Evolutionary conservation across 1,140 invertebrate genomes (phyloP).

Genomic region (Apis dorsata): DNA sequence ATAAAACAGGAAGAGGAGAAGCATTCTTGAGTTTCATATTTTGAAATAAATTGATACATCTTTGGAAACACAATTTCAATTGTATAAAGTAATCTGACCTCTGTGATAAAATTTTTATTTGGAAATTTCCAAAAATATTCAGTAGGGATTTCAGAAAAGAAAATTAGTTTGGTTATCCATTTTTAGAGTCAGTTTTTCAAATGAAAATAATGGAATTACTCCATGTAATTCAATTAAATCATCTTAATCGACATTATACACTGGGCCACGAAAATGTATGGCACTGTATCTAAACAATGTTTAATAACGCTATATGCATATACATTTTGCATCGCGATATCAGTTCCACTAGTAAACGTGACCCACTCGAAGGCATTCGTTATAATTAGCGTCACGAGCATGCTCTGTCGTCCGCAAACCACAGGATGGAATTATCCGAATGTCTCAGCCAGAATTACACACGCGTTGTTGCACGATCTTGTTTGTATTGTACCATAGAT

Average conservation of each 20-base stretch:
- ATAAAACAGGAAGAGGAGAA: too few relatives aligned
- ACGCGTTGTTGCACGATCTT: slow-evolving; percentile 48
- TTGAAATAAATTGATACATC: too few relatives aligned
- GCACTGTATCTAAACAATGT: slow-evolving; percentile 57
- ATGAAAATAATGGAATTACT: too few relatives aligned
- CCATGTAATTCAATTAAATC: slow-evolving; percentile 26
- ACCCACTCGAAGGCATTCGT: slow-evolving; percentile 65
- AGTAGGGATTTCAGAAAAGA: too few relatives aligned
- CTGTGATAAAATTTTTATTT: too few relatives aligned
- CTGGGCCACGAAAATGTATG: slow-evolving; percentile 34
- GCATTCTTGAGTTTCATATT: too few relatives aligned
- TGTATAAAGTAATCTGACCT: too few relatives aligned
- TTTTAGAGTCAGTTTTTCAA: too few relatives aligned
- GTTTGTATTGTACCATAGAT: slow-evolving; percentile 13
- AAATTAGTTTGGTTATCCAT: too few relatives aligned
- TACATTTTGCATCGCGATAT: slow-evolving; percentile 42
- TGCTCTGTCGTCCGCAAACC: slow-evolving; percentile 57
- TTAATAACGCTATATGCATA: slow-evolving; percentile 29
- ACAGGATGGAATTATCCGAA: slow-evolving; percentile 59
- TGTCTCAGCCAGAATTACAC: slow-evolving; percentile 62
- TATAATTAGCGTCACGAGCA: slow-evolving; percentile 68
- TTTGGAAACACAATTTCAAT: too few relatives aligned
- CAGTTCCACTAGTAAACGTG: slow-evolving; percentile 47
- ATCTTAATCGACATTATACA: slow-evolving; percentile 35
- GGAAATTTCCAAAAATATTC: too few relatives aligned